phyloP scores from a whole-genome alignment of 2,888 invertebrate species.

The Peribatodes rhomboidaria region DNA sequence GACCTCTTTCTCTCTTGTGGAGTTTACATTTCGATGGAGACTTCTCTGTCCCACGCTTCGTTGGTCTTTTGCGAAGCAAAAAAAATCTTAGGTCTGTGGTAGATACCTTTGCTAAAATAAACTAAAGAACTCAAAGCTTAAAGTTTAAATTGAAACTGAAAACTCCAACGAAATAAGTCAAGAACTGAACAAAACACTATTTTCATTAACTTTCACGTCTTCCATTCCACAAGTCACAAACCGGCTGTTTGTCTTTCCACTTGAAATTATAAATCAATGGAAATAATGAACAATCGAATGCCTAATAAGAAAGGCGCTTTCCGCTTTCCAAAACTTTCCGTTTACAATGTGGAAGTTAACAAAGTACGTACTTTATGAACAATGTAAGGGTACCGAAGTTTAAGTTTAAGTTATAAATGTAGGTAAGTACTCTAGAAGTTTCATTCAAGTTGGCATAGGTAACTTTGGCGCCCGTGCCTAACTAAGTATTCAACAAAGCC shows the following conservation, averaged over 20 bases:
- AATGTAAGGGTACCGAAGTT: conserved; percentile 12
- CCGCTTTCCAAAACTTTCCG: conserved; percentile 14
- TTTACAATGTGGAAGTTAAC: conserved; percentile 23
- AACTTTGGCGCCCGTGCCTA: conserved; percentile 24
- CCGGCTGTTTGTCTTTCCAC: conserved; percentile 16
- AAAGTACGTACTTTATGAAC: conserved; percentile 14
- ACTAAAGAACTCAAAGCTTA: background rate
- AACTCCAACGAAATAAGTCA: background rate
- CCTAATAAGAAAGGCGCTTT: conserved; percentile 13
- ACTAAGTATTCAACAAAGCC: conserved; percentile 30
- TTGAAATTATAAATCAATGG: conserved; percentile 22
- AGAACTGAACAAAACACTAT: background rate
- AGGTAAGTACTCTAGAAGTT: conserved; percentile 14
- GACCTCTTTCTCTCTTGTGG: too few relatives aligned
- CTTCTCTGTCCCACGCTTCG: too few relatives aligned
- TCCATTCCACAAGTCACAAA: conserved; percentile 9
- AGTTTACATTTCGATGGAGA: too few relatives aligned
- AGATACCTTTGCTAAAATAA: background rate
- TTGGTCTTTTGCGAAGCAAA: too few relatives aligned
- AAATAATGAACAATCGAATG: conserved; percentile 25
- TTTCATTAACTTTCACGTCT: background rate
- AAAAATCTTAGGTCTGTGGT: background rate
- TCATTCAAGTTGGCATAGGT: conserved; percentile 20
- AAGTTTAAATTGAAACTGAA: conserved; percentile 1
- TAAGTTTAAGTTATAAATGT: conserved; percentile 18